Base-by-base conservation (phyloP, 2,113 vertebrate genomes). In the Varanus komodoensis region DNA sequence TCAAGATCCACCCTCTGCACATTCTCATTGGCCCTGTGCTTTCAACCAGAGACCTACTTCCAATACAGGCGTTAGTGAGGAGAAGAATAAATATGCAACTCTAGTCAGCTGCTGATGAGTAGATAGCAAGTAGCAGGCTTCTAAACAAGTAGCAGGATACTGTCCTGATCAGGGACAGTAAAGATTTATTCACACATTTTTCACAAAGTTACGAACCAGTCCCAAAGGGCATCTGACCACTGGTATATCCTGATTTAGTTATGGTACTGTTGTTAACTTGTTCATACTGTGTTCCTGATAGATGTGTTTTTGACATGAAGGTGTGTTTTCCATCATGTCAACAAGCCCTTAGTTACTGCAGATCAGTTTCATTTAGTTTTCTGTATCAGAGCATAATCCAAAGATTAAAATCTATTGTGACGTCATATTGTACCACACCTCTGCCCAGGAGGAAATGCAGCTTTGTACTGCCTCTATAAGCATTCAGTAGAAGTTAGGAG, bases 21-120 rank as follows among this genome's bases (percentile, higher is more conserved):
- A 54, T 54, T 54, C 54, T 54, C 54, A 61, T 61, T 15, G 57
- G 75, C 87, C 92, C 91, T 94, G 94, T 94, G 83, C 84, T 93
- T 93, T 93, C 87, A 27, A 3, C 23, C 11, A 29, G 64, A 11
- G 6, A 38, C 34, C 44, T 27, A 68, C 14, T 44, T 44, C 34
- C 21, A 21, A 25, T 44, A 25, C 57, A 67, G 57, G 8, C 57
- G 44, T 21, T 67, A 61, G 21, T 67, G 23, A 34, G 25, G 54
- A 38, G 38, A 64, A 48, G 21, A 82, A 17, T 8, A 52, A 34
- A 82, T 19, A 6, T 15, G n/a, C 2, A 57, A 32, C 5, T 25
- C 81, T 38, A n/a, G 54, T 11, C 80, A 64, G 23, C 50, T 80
- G 48, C 48, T 80, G 44, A 9, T 44, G 64, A 44, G 64, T 48